Conservation (phyloP, 2,888 invertebrate genomes). For the Drosophila crucigera region DNA sequence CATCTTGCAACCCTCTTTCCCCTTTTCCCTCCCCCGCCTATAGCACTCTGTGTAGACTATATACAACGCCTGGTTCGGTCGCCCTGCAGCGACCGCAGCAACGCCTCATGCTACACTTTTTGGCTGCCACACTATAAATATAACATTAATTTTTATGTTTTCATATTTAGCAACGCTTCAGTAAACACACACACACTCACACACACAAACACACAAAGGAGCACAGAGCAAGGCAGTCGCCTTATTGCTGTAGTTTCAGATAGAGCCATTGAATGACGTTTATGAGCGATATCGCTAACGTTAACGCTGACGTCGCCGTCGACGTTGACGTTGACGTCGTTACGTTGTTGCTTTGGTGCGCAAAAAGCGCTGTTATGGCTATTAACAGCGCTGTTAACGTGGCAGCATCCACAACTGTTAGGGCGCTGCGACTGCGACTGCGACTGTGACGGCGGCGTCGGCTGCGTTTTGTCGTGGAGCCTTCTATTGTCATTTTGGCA, state of each 20-base stretch:
- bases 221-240: conserved; percentile 12
- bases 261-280: conserved; percentile 79
- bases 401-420: conserved; percentile 64
- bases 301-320: conserved; percentile 13
- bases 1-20: conserved; percentile 24
- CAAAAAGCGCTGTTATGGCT: conserved; percentile 56
- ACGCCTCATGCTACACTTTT: conserved; percentile 65
- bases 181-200: conserved; percentile 60
- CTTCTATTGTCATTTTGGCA: conserved; percentile 79
- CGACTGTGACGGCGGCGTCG: conserved; percentile 35
- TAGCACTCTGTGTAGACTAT: background rate
- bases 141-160: conserved; percentile 82
- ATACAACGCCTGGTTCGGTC: conserved; percentile 17
- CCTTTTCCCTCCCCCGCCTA: too few relatives aligned
- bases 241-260: conserved; percentile 68
- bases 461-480: conserved; percentile 39
- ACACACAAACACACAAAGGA: background rate
- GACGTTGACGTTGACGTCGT: conserved; percentile 6
- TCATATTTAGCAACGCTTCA: conserved; percentile 79
- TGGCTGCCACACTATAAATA: conserved; percentile 80
- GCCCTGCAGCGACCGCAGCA: conserved; percentile 71
- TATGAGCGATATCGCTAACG: conserved; percentile 71
- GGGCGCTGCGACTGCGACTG: conserved; percentile 33
- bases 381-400: conserved; percentile 36
- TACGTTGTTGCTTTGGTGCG: conserved; percentile 31